Base-by-base conservation (phyloP, 1,140 invertebrate genomes). In the Hirudo medicinalis region DNA sequence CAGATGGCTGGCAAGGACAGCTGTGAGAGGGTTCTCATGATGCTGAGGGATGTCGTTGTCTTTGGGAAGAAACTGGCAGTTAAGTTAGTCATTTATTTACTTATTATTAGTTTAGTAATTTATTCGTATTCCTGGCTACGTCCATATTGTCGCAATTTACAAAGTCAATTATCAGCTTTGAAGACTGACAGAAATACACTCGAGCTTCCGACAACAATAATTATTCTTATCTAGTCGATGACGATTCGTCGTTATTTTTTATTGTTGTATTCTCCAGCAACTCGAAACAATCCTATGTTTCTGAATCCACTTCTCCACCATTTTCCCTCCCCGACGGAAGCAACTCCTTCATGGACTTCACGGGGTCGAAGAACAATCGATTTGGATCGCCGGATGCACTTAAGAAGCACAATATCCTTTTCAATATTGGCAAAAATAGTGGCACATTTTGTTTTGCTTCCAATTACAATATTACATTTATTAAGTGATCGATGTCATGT, bases 231-330 rank as follows among this genome's bases (percentile, higher is more conserved):
- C n/a, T 20, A 9, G 2, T 57, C 20, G 20, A 5, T 57, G 20
- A 9, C 25, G 2, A n/a, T 57, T 20, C 5, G 55, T 57, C 25
- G 25, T 40, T 43, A 43, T 15, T 53, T 66, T n/a, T 32, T 17
- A n/a, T 25, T 66, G 13, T 74, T 73, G 36, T 75, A 43, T 72
- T 32, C 77, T 77, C 11, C 85, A 83, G 90, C 69, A 93, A 91
- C 83, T 96, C 93, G 69, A 97, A 97, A 84, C 94, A 97, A 81
- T 90, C 92, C 72, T 97, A 91, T 83, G 86, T 97, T 54, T 93
- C 93, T 78, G 94, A 97, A 82, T 92, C 97, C 69, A 91, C 91
- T 77, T 94, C 96, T 81, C 94, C 95, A n/a, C 97, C 93, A 84
- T 88, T 90, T 72, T 70, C 57, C 0, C 85, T 99, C 75, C 89